Evolutionary conservation across 2,888 invertebrate genomes (phyloP), one percentile per base, ranked within the genome.

Genomic region (Aleiodes alternator): DNA sequence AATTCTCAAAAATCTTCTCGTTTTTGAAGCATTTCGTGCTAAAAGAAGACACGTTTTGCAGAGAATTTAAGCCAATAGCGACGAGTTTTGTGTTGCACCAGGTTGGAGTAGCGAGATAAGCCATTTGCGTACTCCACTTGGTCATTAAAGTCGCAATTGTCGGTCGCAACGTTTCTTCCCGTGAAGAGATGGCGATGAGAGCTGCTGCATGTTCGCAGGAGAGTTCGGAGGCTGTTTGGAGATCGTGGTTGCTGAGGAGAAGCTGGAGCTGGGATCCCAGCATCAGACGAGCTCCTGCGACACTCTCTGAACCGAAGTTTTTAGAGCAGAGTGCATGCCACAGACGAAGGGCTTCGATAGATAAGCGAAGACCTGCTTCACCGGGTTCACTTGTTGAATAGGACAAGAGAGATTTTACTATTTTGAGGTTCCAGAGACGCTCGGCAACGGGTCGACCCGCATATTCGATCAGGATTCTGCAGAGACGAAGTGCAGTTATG

Each of bases 401-500:
- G 53, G 90, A 90, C 8, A 91, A 86, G 68, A 94, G 83, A 29
- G 91, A 90, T 80, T 91, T 91, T 71, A 93, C 80, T 70, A 94
- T 90, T 75, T 91, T 88, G 85, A 92, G 78, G 66, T 80, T 80
- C 23, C 82, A 76, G 12, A 88, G 78, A 79, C 79, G 84, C 8
- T 83, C 81, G 80, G 84, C 80, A 69, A 86, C 77, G 79, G 87
- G 82, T 78, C 76, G 85, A 57, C 85, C 86, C 83, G 81, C 82
- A 79, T 88, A 81, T 80, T 83, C 91, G 38, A 94, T 92, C 43
- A 97, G 87, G 70, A 96, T 90, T 82, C 96, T 92, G 50, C 96
- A 89, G 4, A 97, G 90, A 86, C 95, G 96, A 16, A 97, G 86
- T 8, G 95, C 95, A 69, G 93, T 91, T 71, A 93, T 87, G 77